Evolutionary conservation across 2,888 invertebrate genomes (phyloP), one percentile per base, ranked within the genome.

Genomic region (Dynastes grantii): DNA sequence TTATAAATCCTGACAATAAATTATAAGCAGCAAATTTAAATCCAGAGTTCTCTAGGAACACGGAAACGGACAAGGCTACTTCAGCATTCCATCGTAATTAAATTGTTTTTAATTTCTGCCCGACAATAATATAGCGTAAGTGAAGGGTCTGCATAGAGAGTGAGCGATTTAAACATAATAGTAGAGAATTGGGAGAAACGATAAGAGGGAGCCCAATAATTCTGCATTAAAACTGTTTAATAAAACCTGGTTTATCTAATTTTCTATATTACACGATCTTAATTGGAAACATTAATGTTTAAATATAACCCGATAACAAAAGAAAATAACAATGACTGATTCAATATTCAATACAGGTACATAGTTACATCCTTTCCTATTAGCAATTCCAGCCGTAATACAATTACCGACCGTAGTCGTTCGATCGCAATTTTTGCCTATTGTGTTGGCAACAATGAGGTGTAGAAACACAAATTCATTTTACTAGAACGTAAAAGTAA

Each of bases 401-500:
- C 65, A 65, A 65, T 65, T 65, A 40, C 37, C 40, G 16, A 40
- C n/a, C 40, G 65, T n/a, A 16, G 9, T 16, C 65, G 16, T n/a
- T 65, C 40, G n/a, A 65, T 32, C 32, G 65, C 32, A 13, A 65
- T 65, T 40, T 65, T 37, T 65, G 1, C 13, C 40, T 40, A 65
- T 65, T 65, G 65, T 65, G 16, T n/a, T n/a, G n/a, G 40, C n/a
- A 37, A 40, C 40, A 65, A 65, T 40, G 45, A 45, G 45, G 45
- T 45, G 40, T n/a, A n/a, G 22, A n/a, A 65, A 11, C 11, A 51
- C 53, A 51, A 29, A 29, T 53, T 71, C 70, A 71, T 55, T 71
- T 53, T 53, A 71, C 55, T 71, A 32, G 37, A 55, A 71, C 32
- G 70, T 37, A 71, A 71, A 71, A 53, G 70, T 71, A 71, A 71